These are phyloP conservation scores for Rhinella marina DNA, from an alignment of 2,797 vertebrate species.

Conservation along the genomic window DNA sequence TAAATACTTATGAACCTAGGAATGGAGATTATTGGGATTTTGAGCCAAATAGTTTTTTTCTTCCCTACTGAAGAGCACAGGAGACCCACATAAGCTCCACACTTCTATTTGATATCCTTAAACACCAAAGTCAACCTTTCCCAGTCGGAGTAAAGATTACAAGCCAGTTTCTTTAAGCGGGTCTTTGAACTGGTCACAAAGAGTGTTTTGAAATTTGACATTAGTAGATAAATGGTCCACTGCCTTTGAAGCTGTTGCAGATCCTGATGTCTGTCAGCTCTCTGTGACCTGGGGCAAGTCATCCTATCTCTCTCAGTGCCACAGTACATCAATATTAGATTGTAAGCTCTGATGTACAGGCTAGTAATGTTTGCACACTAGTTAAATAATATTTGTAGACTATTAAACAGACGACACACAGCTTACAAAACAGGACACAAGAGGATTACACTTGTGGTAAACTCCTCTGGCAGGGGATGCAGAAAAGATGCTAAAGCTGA, in stretches of 20 bases:
- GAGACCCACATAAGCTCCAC: slow-evolving; percentile 25
- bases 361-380: not conserved
- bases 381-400: slow-evolving; percentile 17
- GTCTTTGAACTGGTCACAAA: slow-evolving; percentile 50
- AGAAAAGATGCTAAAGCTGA: slow-evolving; percentile 65
- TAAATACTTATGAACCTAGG: not conserved
- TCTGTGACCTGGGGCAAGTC: slow-evolving; percentile 42
- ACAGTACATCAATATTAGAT: slow-evolving; percentile 5
- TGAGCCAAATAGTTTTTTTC: not conserved
- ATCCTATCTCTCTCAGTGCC: slow-evolving; percentile 23
- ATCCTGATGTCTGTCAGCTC: slow-evolving; percentile 42
- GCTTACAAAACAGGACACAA: slow-evolving; percentile 11
- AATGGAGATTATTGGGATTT: not conserved
- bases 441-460: slow-evolving; percentile 30
- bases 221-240: slow-evolving; percentile 36
- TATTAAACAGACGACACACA: not conserved
- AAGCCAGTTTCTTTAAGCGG: slow-evolving; percentile 17
- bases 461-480: slow-evolving; percentile 60
- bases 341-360: slow-evolving; percentile 13
- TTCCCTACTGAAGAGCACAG: not conserved
- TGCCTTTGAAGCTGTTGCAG: slow-evolving; percentile 45
- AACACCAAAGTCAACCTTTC: slow-evolving; percentile 27
- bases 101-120: slow-evolving; percentile 32
- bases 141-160: slow-evolving; percentile 24
- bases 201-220: slow-evolving; percentile 56